Percentiles rank a stretch among this genome's conserved stretches.
phyloP scores from a whole-genome alignment of 2,113 vertebrate genomes.

The Edolisoma coerulescens region DNA sequence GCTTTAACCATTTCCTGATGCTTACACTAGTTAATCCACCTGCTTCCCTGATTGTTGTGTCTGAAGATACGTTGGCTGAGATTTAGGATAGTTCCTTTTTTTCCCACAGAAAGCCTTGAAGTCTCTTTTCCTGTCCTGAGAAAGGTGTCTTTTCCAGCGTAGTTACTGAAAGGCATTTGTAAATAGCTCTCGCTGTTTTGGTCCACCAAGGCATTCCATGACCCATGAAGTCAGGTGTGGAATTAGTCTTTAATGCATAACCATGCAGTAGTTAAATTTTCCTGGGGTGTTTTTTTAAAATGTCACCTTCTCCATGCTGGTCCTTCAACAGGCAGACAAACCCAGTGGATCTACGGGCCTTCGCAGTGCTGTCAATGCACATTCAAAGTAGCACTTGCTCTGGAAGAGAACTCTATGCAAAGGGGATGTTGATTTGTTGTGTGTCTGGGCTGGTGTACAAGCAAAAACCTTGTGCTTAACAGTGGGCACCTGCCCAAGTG shows the following conservation, averaged over 20 bases:
- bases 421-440: not conserved
- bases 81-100: not conserved
- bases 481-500: not conserved
- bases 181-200: not conserved
- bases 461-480: not conserved
- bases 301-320: not conserved
- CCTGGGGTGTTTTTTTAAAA: not conserved
- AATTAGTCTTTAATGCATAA: conserved; percentile 10
- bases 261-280: not conserved
- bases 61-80: not conserved
- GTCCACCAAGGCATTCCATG: not conserved
- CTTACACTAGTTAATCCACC: not conserved
- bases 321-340: not conserved
- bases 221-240: not conserved
- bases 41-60: not conserved
- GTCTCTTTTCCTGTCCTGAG: not conserved
- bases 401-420: not conserved
- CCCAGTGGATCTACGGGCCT: rapidly evolving
- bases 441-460: not conserved
- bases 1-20: not conserved
- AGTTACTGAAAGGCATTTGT: not conserved
- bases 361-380: not conserved
- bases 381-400: not conserved
- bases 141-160: not conserved
- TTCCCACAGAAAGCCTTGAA: not conserved